Evolutionary conservation across 1,140 invertebrate species (phyloP).

Genomic region (Cepaea nemoralis): DNA sequence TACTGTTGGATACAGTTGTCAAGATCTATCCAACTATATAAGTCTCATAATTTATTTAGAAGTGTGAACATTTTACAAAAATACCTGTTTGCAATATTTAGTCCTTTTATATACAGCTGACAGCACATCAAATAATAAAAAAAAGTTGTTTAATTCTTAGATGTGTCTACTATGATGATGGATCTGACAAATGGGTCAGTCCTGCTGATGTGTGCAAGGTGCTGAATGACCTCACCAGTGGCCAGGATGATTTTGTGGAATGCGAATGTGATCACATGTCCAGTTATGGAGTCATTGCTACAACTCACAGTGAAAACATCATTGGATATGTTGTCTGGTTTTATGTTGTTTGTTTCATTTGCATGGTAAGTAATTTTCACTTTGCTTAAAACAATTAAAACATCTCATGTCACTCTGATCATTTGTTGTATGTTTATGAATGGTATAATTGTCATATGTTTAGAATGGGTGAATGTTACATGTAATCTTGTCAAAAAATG

Average conservation of each 20-base stretch:
- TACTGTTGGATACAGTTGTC: too few species aligned
- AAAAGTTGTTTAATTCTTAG: constrained; percentile 49
- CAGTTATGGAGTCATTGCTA: constrained; percentile 64
- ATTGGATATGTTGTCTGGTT: constrained; percentile 67
- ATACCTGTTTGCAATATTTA: too few species aligned
- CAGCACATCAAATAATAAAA: too few species aligned
- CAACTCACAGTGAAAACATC: constrained; percentile 49
- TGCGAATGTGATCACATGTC: constrained; percentile 68
- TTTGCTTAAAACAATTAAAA: neutral
- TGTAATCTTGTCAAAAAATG: too few species aligned
- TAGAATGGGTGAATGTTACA: too few species aligned
- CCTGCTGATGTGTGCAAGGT: constrained; percentile 61
- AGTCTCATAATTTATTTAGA: too few species aligned
- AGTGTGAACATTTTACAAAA: too few species aligned
- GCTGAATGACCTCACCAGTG: constrained; percentile 63
- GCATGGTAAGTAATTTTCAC: constrained; percentile 61
- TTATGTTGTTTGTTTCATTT: constrained; percentile 64
- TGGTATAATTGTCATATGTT: too few species aligned
- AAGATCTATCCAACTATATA: too few species aligned
- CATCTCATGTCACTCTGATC: too few species aligned
- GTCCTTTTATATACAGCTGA: too few species aligned
- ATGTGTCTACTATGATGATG: constrained; percentile 67
- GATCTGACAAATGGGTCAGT: constrained; percentile 54
- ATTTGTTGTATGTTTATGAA: too few species aligned
- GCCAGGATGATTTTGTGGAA: constrained; percentile 63